Percentiles rank a stretch among this genome's conserved stretches.
Conservation (phyloP, 2,797 vertebrate species). For the Aulostomus chinensis region DNA sequence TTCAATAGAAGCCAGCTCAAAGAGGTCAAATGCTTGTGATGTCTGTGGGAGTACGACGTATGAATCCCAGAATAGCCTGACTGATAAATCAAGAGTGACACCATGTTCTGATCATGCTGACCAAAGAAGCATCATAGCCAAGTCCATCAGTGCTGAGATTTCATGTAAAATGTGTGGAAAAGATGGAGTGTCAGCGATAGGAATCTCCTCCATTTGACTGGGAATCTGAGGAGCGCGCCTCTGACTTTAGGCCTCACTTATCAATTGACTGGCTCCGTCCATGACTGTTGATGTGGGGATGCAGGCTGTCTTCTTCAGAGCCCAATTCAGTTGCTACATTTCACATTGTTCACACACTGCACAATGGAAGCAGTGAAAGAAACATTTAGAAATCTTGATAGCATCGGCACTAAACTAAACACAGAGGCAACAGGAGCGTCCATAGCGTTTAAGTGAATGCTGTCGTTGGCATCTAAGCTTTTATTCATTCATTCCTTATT, state of each 20-base stretch:
- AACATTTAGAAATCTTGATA: too few relatives aligned
- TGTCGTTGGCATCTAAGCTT: too few relatives aligned
- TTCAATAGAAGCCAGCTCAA: slow-evolving; percentile 37
- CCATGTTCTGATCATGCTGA: slow-evolving; percentile 46
- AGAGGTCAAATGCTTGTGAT: slow-evolving; percentile 44
- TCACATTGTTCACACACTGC: too few relatives aligned
- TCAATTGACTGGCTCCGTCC: slow-evolving; percentile 32
- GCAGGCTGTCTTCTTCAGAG: too few relatives aligned
- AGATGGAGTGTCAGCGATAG: slow-evolving; percentile 52
- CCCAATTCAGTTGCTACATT: too few relatives aligned
- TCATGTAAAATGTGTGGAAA: slow-evolving; percentile 3
- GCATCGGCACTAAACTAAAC: too few relatives aligned
- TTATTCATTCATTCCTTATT: too few relatives aligned
- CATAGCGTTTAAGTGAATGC: too few relatives aligned
- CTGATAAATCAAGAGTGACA: slow-evolving; percentile 44
- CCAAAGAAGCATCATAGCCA: slow-evolving; percentile 47
- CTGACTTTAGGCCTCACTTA: slow-evolving; percentile 14
- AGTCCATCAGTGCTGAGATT: too few relatives aligned
- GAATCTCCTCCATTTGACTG: slow-evolving; percentile 48
- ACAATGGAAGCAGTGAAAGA: too few relatives aligned
- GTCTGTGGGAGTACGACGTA: slow-evolving; percentile 18
- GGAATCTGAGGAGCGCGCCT: slow-evolving; percentile 13
- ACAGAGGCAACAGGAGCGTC: too few relatives aligned
- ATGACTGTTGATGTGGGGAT: not conserved
- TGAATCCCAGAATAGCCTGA: slow-evolving; percentile 40